A percentile compares a stretch with the other conserved stretches of the same genome.
These are phyloP conservation scores for Steinernema hermaphroditum DNA, from an alignment of 2,888 invertebrate genomes.

Conservation along the genomic window DNA sequence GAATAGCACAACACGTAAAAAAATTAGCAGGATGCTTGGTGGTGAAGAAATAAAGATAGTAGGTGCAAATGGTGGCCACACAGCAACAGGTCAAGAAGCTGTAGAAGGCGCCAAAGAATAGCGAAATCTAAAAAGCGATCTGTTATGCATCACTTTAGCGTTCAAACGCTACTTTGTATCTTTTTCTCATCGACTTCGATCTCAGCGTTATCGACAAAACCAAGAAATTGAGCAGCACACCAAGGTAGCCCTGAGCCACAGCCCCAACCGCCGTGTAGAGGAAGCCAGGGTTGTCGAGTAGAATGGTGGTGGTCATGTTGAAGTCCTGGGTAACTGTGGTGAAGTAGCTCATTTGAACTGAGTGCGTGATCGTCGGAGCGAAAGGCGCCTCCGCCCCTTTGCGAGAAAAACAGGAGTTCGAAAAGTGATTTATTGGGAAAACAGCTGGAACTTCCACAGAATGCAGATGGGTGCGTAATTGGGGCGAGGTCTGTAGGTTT, in stretches of 20 bases:
- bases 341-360: slow-evolving; percentile 3
- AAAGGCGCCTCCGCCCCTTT: not conserved
- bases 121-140: not conserved
- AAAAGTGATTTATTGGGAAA: no score
- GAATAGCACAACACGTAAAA: not conserved
- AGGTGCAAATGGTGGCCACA: not conserved
- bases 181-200: not conserved
- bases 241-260: not conserved
- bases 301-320: not conserved
- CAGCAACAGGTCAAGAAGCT: not conserved
- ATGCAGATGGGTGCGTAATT: no score
- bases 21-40: not conserved
- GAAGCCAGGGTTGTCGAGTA: not conserved
- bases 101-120: not conserved
- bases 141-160: not conserved
- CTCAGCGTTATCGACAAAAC: not conserved
- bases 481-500: no score
- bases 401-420: no score
- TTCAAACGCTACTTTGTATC: not conserved
- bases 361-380: no score
- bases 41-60: not conserved
- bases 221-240: not conserved
- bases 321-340: not conserved
- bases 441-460: no score
- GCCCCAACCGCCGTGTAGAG: not conserved